phyloP scores from a whole-genome alignment of 2,888 invertebrate genomes.

The Tribolium freemani region DNA sequence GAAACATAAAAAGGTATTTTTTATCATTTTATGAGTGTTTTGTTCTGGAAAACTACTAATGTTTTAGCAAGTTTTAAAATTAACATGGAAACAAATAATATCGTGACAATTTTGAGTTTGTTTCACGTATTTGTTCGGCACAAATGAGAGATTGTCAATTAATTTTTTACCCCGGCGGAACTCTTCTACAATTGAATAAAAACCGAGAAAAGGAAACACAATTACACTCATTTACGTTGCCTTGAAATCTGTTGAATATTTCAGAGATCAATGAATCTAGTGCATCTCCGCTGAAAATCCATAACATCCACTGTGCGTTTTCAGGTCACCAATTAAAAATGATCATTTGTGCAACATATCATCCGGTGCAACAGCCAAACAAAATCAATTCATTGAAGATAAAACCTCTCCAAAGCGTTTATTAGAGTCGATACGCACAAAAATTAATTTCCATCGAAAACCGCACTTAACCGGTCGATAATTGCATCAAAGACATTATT shows the following conservation, averaged over 20 bases:
- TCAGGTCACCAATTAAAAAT: background rate
- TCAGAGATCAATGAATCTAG: constrained; percentile 9
- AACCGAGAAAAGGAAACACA: constrained; percentile 5
- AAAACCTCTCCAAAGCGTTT: background rate
- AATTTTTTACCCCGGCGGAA: background rate
- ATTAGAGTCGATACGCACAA: background rate
- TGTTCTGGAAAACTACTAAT: too few species aligned
- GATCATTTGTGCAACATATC: background rate
- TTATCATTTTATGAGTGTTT: too few species aligned
- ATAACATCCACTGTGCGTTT: background rate
- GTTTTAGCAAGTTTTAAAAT: too few species aligned
- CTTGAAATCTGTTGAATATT: constrained; percentile 20
- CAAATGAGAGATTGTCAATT: background rate
- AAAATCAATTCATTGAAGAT: constrained; percentile 5
- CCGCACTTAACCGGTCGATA: constrained; percentile 4
- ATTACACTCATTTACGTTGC: constrained; percentile 1
- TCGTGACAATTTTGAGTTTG: too few species aligned
- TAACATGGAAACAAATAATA: too few species aligned
- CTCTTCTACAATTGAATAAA: background rate
- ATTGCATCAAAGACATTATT: constrained; percentile 20
- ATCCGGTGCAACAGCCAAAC: background rate
- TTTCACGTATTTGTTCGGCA: background rate
- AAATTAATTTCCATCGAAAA: constrained; percentile 22
- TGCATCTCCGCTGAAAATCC: constrained; percentile 8
- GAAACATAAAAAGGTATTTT: too few species aligned